Evolutionary conservation across 2,888 invertebrate species (phyloP), one percentile per base, ranked within the genome.

Genomic region (Flabesymbios commensalis): DNA sequence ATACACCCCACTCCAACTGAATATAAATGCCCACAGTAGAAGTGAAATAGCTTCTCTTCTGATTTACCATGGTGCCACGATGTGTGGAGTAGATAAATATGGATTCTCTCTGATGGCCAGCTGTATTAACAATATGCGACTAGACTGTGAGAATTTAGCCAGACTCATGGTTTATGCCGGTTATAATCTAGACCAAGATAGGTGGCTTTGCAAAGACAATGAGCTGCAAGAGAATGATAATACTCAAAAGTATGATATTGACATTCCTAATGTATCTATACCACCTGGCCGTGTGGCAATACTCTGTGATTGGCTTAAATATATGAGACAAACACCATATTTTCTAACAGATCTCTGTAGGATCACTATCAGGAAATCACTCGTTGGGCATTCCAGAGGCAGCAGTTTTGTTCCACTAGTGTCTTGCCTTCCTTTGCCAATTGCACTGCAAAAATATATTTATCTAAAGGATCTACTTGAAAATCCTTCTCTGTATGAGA

Each of bases 121-220:
- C 3, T 62, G 61, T 24, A 62, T 70, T 17, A 47, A 57, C 7
- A 65, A 61, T 55, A 61, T 65, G 60, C 49, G 70, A 19, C 43
- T 70, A 3, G 70, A 70, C 55, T 70, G 70, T 42, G 70, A 70
- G 41, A 52, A 39, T 26, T 56, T 70, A 1, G 64, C 69, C 5
- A 53, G 59, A 14, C 47, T 70, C 2, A n/a, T 70, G 31, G 67
- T 70, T 10, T 64, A 43, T 31, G 62, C 64, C 39, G 70, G 70
- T 7, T 70, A 67, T 45, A 47, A 68, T 32, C 55, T 70, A 10
- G 54, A 54, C n/a, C 57, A 63, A n/a, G 70, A 70, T 31, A 54
- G 41, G 17, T 70, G 70, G 70, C 49, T 61, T 14, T 31, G 54
- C 14, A 36, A 54, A 47, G 29, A 56, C 39, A 36, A 43, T n/a